These are phyloP conservation scores for Alces alces DNA, from an alignment of 2,113 vertebrate genomes.

Conservation along the genomic window DNA sequence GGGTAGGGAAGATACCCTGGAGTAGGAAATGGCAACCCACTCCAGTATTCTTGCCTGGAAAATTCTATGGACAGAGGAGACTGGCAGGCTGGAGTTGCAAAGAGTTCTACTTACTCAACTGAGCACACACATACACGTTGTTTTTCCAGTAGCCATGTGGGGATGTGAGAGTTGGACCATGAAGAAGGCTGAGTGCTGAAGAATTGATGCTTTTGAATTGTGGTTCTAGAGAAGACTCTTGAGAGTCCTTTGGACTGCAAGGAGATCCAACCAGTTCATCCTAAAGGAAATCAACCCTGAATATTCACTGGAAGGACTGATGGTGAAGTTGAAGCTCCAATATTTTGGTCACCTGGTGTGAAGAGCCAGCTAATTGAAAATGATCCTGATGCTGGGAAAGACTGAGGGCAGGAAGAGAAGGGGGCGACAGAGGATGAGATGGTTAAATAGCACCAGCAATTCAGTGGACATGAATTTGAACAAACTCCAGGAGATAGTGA, in stretches of 20 bases:
- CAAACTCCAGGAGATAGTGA: background rate
- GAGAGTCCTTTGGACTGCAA: background rate
- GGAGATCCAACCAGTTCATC: background rate
- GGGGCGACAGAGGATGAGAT: background rate
- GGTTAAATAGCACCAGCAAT: background rate
- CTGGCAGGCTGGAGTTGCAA: background rate
- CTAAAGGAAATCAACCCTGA: background rate
- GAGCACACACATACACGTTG: background rate
- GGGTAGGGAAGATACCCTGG: background rate
- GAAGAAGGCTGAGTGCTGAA: background rate
- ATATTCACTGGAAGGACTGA: background rate
- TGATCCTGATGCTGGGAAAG: background rate
- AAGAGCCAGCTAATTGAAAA: background rate
- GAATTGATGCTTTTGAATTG: background rate
- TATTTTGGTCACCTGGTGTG: background rate
- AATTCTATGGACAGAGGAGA: background rate
- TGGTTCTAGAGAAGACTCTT: background rate
- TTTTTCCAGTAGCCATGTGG: background rate
- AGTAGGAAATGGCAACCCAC: background rate
- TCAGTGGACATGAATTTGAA: background rate
- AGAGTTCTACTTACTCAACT: background rate
- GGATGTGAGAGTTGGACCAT: background rate
- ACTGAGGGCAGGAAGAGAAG: background rate
- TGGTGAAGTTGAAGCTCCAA: background rate
- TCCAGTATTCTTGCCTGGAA: background rate